Conservation (phyloP, 92 coral and sea anemone species). For the Desmophyllum pertusum region DNA sequence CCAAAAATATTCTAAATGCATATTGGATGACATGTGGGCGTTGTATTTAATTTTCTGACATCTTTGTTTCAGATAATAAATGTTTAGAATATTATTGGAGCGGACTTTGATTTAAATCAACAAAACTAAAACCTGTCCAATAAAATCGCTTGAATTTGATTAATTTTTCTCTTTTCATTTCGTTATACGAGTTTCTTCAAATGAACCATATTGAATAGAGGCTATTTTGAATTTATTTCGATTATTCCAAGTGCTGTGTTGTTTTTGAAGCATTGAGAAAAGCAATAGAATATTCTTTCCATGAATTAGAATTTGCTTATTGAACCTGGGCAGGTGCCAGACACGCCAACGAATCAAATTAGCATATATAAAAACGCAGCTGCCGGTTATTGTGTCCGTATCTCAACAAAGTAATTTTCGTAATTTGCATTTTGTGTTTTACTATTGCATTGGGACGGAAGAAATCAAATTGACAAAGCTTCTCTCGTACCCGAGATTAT, state of each 20-base stretch:
- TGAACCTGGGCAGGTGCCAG: conserved; percentile 15
- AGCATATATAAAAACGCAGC: conserved; percentile 42
- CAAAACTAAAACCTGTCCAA: neutral
- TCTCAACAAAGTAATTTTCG: conserved; percentile 20
- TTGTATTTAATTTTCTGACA: neutral
- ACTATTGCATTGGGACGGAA: conserved; percentile 6
- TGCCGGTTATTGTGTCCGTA: conserved; percentile 2
- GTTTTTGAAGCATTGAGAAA: neutral
- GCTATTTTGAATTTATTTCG: neutral
- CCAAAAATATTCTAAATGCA: neutral
- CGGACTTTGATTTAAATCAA: neutral
- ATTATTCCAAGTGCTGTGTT: neutral
- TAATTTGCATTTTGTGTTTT: conserved; percentile 35
- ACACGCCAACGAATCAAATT: conserved; percentile 35
- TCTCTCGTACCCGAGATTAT: conserved; percentile 22
- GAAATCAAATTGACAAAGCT: conserved; percentile 43
- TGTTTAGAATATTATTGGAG: neutral
- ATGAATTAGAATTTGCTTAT: conserved; percentile 13
- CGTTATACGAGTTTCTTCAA: neutral
- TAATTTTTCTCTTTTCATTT: neutral
- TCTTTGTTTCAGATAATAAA: conserved; percentile 3
- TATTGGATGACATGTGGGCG: conserved; percentile 8
- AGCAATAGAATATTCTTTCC: neutral
- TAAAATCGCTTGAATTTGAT: neutral
- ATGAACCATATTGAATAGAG: neutral